phyloP scores from a whole-genome alignment of 2,113 vertebrate species.

The Alosa alosa region DNA sequence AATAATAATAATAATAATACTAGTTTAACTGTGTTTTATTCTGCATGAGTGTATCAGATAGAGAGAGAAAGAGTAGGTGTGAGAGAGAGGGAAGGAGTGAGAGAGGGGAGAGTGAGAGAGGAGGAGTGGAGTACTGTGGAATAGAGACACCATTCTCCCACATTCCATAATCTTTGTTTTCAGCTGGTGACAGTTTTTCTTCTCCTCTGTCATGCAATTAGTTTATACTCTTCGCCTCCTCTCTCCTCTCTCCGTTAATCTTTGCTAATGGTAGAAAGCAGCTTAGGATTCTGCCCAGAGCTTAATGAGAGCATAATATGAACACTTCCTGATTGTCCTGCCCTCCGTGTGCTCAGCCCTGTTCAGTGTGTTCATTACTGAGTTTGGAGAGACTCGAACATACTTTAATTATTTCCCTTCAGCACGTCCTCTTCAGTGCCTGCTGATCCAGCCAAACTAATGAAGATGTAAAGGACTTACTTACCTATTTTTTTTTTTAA shows the following conservation, averaged over 20 bases:
- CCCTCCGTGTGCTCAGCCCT: background rate
- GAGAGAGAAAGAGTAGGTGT: background rate
- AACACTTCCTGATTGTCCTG: background rate
- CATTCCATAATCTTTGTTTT: background rate
- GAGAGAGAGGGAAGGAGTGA: background rate
- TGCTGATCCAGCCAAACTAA: background rate
- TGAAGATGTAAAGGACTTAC: background rate
- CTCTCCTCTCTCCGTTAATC: background rate
- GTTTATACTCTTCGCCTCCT: background rate
- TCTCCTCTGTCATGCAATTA: background rate
- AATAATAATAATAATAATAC: no score
- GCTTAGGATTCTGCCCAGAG: background rate
- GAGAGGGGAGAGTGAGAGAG: slow-evolving; percentile 17
- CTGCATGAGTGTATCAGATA: background rate
- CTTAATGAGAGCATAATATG: slow-evolving; percentile 5
- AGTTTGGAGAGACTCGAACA: background rate
- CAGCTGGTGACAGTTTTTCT: background rate
- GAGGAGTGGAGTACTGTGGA: background rate
- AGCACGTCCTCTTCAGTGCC: background rate
- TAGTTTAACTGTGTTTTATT: no score
- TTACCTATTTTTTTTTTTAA: no score
- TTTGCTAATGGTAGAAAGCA: background rate
- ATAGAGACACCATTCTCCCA: background rate
- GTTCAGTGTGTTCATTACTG: slow-evolving; percentile 19
- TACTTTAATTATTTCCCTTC: background rate